Conservation (phyloP, 2,797 vertebrate genomes). For the Falco berigora region DNA sequence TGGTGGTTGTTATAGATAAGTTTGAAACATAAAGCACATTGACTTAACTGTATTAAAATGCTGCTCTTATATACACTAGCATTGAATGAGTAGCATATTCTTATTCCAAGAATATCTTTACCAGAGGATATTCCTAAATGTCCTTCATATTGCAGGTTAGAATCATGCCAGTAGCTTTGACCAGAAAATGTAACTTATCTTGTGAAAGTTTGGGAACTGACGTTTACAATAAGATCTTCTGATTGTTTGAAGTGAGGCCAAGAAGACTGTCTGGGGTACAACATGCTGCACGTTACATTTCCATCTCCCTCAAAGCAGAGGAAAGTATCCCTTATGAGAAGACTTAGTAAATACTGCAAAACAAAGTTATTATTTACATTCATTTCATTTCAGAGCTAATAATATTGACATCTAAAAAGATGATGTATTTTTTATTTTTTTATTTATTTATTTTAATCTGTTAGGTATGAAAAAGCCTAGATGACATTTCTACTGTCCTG, state of each 20-base stretch:
- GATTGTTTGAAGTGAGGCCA: background rate
- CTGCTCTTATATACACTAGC: background rate
- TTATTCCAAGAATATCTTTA: background rate
- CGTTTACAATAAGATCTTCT: background rate
- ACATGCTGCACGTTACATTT: background rate
- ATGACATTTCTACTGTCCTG: background rate
- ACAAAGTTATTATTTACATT: background rate
- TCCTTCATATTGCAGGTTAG: background rate
- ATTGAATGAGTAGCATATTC: background rate
- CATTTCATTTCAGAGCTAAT: background rate
- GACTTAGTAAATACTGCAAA: background rate
- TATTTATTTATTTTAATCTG: background rate
- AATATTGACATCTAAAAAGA: background rate
- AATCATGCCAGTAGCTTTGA: background rate
- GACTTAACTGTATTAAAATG: background rate
- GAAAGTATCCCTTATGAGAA: background rate
- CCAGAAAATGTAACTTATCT: background rate
- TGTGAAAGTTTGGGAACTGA: background rate
- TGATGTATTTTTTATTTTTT: background rate
- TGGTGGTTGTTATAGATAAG: background rate
- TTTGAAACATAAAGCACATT: background rate
- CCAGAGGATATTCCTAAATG: background rate
- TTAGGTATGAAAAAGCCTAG: background rate
- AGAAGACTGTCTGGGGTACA: background rate
- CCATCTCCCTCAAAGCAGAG: background rate